Percentiles rank a stretch among this genome's conserved stretches.
phyloP scores from a whole-genome alignment of 1,140 invertebrate species.

The Himalopsyche phryganea region DNA sequence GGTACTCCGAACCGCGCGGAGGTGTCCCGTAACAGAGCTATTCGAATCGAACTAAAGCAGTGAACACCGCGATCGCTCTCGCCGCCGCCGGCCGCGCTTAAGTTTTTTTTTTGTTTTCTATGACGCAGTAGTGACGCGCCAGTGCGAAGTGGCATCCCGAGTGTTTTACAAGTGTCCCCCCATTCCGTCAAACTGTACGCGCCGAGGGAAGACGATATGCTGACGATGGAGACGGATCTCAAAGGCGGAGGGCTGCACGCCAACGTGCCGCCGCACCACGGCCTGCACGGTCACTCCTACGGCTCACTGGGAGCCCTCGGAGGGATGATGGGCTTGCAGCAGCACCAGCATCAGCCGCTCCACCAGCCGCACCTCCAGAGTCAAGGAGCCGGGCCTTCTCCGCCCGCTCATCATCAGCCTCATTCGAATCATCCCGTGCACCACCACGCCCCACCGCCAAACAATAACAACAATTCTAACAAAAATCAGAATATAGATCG shows the following conservation, averaged over 20 bases:
- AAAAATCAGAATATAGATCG: conserved; percentile 82
- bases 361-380: conserved; percentile 58
- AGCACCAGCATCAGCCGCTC: conserved; percentile 58
- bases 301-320: conserved; percentile 67
- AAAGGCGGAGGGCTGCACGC: conserved; percentile 78
- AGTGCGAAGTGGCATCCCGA: conserved; percentile 30
- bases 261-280: conserved; percentile 76
- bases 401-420: conserved; percentile 44
- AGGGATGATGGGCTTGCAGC: conserved; percentile 60
- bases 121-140: not conserved
- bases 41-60: not conserved
- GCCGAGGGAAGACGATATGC: conserved; percentile 71
- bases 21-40: conserved; percentile 18
- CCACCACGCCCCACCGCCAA: conserved; percentile 54
- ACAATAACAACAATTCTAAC: conserved; percentile 69
- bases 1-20: conserved; percentile 42
- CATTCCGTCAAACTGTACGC: conserved; percentile 65
- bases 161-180: conserved; percentile 43
- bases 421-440: conserved; percentile 53
- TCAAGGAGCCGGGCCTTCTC: conserved; percentile 37
- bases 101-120: too few relatives aligned
- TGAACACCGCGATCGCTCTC: conserved; percentile 25
- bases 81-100: conserved; percentile 1
- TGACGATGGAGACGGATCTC: conserved; percentile 84
- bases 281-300: conserved; percentile 61